A percentile compares a stretch with the other conserved stretches of the same genome.
These are phyloP conservation scores for Leptoteleia sp. DNA, from an alignment of 1,140 invertebrate species.

Conservation along the genomic window DNA sequence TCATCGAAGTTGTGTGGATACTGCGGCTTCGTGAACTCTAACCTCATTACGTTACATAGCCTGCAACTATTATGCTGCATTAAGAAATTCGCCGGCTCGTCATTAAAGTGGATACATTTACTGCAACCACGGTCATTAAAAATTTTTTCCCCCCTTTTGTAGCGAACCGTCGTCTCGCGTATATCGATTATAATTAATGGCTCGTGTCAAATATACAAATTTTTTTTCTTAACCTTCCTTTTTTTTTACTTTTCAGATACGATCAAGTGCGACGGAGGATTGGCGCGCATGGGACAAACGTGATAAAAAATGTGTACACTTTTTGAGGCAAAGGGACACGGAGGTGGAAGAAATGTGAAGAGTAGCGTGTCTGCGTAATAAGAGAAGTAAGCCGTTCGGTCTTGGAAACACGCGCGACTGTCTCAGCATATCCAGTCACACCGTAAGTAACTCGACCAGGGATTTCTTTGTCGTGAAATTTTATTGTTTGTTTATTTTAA, in stretches of 20 bases:
- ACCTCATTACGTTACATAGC: conserved; percentile 47
- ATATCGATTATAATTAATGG: conserved; percentile 18
- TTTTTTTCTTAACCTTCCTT: too few species aligned
- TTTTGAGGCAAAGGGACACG: conserved; percentile 4
- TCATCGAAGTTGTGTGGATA: conserved; percentile 37
- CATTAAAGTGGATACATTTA: conserved; percentile 35
- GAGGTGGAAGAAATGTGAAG: conserved; percentile 42
- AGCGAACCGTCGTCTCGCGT: conserved; percentile 5
- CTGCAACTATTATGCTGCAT: conserved; percentile 37
- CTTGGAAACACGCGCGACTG: conserved; percentile 59
- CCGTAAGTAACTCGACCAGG: conserved; percentile 27
- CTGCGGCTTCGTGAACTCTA: conserved; percentile 46
- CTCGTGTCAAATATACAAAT: conserved; percentile 3
- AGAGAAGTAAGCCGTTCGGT: conserved; percentile 61
- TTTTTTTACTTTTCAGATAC: neutral
- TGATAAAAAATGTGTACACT: conserved; percentile 2
- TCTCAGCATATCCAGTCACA: conserved; percentile 65
- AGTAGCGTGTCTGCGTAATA: conserved; percentile 55
- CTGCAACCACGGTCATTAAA: conserved; percentile 21
- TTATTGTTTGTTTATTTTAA: conserved; percentile 22
- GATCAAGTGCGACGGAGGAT: conserved; percentile 5
- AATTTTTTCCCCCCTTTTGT: conserved; percentile 32
- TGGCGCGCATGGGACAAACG: neutral
- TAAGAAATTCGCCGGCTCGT: conserved; percentile 45
- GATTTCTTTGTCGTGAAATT: conserved; percentile 17